A percentile compares a stretch with the other conserved stretches of the same genome.
phyloP scores from a whole-genome alignment of 2,888 invertebrate species.

The Escarpia spicata region DNA sequence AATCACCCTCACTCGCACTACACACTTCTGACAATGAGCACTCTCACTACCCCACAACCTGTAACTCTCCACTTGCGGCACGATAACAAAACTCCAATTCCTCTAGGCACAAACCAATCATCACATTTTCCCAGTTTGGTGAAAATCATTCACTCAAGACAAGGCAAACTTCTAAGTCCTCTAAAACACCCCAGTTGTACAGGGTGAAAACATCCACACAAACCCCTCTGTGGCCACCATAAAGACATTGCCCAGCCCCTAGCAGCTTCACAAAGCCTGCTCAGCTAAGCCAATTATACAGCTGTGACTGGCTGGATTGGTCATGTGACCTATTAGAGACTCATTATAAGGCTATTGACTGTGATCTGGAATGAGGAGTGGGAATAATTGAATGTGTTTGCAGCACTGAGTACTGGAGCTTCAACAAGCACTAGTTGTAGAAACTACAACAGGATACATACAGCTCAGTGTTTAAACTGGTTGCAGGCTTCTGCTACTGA shows the following conservation, averaged over 20 bases:
- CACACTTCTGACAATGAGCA: background rate
- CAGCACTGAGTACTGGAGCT: background rate
- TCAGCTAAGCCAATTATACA: background rate
- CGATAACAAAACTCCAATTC: background rate
- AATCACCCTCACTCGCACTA: background rate
- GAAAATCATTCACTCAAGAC: background rate
- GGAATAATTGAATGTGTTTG: background rate
- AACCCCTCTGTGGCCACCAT: background rate
- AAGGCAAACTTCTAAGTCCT: background rate
- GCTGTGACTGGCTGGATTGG: background rate
- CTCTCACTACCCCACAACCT: background rate
- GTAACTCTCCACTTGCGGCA: background rate
- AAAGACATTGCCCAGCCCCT: background rate
- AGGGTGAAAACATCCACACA: background rate
- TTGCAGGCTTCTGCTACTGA: background rate
- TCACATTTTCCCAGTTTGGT: background rate
- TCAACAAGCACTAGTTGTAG: background rate
- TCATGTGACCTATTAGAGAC: conserved; percentile 4
- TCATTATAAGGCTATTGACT: background rate
- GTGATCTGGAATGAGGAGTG: background rate
- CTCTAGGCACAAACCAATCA: background rate
- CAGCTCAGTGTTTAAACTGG: background rate
- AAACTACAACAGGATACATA: background rate
- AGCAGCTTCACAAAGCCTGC: background rate
- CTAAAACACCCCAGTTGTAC: background rate